Conservation (phyloP, 1,140 invertebrate genomes). For the Nomia melanderi region DNA sequence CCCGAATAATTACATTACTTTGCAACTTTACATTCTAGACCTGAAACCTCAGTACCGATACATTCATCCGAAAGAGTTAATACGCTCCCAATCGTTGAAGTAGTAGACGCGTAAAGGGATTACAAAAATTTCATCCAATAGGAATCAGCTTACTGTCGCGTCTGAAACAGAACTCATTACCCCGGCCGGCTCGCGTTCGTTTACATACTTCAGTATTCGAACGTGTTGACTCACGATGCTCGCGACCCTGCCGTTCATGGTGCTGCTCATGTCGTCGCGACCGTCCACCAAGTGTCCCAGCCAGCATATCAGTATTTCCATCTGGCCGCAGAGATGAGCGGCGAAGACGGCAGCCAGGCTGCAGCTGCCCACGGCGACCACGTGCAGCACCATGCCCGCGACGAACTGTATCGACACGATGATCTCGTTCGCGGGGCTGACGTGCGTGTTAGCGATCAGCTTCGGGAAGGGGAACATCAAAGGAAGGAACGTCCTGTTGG, state of each 20-base stretch:
- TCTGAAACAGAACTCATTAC: no score
- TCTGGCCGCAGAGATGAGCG: constrained; percentile 65
- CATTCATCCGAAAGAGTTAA: no score
- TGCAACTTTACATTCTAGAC: no score
- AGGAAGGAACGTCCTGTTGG: constrained; percentile 32
- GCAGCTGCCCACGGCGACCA: constrained; percentile 47
- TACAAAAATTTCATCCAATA: no score
- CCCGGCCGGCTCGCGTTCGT: no score
- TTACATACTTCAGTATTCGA: constrained; percentile 44
- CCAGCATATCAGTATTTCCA: constrained; percentile 62
- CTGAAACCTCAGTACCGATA: no score
- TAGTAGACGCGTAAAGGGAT: no score
- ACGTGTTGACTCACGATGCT: constrained; percentile 63
- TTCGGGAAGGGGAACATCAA: constrained; percentile 59
- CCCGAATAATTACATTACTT: no score
- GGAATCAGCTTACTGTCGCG: no score
- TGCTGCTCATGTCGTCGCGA: background rate
- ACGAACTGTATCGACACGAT: constrained; percentile 53
- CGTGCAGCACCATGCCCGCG: constrained; percentile 50
- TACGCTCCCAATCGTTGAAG: no score
- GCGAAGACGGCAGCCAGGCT: constrained; percentile 61
- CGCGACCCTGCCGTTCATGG: constrained; percentile 44
- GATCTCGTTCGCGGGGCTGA: constrained; percentile 57
- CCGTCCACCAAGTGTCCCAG: constrained; percentile 32
- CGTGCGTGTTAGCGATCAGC: constrained; percentile 42